These are phyloP conservation scores for Ophthalmolycus amberensis DNA, from an alignment of 2,113 vertebrate genomes.

Conservation along the genomic window DNA sequence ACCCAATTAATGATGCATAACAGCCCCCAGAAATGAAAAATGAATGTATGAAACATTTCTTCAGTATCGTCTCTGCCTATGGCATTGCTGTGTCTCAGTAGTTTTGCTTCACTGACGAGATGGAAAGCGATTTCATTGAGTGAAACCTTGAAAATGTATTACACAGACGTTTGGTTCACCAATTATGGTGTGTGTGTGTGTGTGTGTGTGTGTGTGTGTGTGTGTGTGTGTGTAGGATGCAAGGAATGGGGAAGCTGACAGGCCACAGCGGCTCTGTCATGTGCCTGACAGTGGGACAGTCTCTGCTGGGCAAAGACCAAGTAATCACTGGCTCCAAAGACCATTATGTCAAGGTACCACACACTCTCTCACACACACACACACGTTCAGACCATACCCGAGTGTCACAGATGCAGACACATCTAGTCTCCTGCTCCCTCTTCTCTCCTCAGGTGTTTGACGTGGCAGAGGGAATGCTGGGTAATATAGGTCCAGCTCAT, in stretches of 20 bases:
- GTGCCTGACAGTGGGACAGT: constrained; percentile 94
- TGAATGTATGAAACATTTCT: constrained; percentile 48
- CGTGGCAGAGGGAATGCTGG: constrained; percentile 86
- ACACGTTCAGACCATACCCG: neutral
- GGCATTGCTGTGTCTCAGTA: constrained; percentile 44
- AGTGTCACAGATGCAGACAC: neutral
- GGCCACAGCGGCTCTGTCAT: constrained; percentile 97
- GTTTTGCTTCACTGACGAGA: constrained; percentile 42
- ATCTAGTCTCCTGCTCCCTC: neutral
- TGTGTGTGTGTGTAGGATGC: constrained; percentile 84
- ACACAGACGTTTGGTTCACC: constrained; percentile 44
- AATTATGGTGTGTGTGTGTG: constrained; percentile 21
- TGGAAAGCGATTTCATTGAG: constrained; percentile 45
- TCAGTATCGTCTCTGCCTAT: constrained; percentile 38
- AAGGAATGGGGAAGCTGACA: constrained; percentile 90
- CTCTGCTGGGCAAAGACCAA: constrained; percentile 90
- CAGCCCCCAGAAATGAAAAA: constrained; percentile 59
- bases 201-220: constrained; percentile 19
- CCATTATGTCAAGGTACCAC: constrained; percentile 94
- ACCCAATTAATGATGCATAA: constrained; percentile 63
- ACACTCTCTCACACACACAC: neutral
- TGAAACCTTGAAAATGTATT: constrained; percentile 50
- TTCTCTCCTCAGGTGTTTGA: constrained; percentile 89
- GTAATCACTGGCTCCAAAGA: constrained; percentile 98
- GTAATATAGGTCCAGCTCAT: constrained; percentile 92